These are phyloP conservation scores for Rhincodon typus DNA, from an alignment of 2,797 vertebrate genomes.

Conservation along the genomic window DNA sequence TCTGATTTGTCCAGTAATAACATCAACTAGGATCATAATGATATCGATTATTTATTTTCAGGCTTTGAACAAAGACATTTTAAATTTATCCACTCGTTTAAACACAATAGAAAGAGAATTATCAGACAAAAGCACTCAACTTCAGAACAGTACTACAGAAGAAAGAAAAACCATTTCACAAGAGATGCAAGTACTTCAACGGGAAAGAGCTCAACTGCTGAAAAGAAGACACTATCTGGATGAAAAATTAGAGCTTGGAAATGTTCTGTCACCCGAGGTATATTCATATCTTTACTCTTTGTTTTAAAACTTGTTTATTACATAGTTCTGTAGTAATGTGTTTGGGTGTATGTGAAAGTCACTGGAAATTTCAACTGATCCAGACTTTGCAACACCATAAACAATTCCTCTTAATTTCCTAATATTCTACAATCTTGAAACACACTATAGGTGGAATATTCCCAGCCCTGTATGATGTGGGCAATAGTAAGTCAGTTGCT, in stretches of 20 bases:
- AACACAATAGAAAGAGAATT: conserved; percentile 69
- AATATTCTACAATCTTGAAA: not conserved
- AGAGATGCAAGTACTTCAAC: conserved; percentile 61
- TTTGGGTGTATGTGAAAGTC: not conserved
- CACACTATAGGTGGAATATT: not conserved
- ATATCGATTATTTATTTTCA: conserved; percentile 47
- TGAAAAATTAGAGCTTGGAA: conserved; percentile 65
- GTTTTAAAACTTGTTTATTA: not conserved
- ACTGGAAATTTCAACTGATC: not conserved
- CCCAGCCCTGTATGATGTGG: too few species aligned
- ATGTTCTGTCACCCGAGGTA: conserved; percentile 68
- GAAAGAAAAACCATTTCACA: conserved; percentile 53
- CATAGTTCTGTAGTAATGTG: not conserved
- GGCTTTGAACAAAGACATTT: conserved; percentile 70
- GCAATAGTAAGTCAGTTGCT: too few species aligned
- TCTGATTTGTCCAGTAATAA: too few species aligned
- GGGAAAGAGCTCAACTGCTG: conserved; percentile 63
- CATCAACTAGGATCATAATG: too few species aligned
- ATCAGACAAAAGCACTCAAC: conserved; percentile 54
- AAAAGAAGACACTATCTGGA: conserved; percentile 64
- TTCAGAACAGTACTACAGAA: conserved; percentile 50
- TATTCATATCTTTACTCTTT: not conserved
- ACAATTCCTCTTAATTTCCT: not conserved
- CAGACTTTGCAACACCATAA: not conserved
- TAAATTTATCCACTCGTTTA: conserved; percentile 64